A percentile compares a stretch with the other conserved stretches of the same genome.
Evolutionary conservation across 2,113 vertebrate genomes (phyloP).

Genomic region (Dissostichus mawsoni): DNA sequence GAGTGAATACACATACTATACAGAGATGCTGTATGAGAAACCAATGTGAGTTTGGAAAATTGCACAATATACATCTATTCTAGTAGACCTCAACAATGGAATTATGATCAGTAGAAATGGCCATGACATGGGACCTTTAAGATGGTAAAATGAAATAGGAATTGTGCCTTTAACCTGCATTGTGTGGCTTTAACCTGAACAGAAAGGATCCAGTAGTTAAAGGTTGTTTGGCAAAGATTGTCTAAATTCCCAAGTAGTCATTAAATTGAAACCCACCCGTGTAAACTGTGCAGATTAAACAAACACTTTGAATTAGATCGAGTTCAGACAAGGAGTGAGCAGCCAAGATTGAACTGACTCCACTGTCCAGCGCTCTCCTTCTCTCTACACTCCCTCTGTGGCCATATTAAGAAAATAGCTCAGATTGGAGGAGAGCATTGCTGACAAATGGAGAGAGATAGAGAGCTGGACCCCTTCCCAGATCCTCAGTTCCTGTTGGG

Average conservation of each 20-base stretch:
- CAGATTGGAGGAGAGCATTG: conserved; percentile 35
- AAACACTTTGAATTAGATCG: conserved; percentile 37
- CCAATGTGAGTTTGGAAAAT: too few relatives aligned
- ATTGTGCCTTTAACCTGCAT: neutral
- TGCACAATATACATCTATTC: too few relatives aligned
- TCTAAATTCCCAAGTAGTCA: neutral
- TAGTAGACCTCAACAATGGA: too few relatives aligned
- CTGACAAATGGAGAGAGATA: conserved; percentile 34
- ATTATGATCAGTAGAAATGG: too few relatives aligned
- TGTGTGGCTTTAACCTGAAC: neutral
- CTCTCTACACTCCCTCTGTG: conserved; percentile 42
- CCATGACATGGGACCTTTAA: neutral
- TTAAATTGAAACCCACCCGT: neutral
- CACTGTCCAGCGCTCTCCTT: neutral
- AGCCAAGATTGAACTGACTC: conserved; percentile 13
- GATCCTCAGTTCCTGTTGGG: conserved; percentile 65
- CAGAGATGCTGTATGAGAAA: too few relatives aligned
- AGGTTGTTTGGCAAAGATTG: conserved; percentile 6
- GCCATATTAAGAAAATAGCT: conserved; percentile 71
- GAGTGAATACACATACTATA: too few relatives aligned
- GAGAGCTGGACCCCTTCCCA: conserved; percentile 54
- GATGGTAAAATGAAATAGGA: neutral
- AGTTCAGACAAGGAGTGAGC: conserved; percentile 19
- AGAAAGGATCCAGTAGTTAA: neutral
- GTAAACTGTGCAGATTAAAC: conserved; percentile 31